Percentiles rank a stretch among this genome's conserved stretches.
These are phyloP conservation scores for Sipha flava DNA, from an alignment of 1,140 invertebrate genomes.

Conservation along the genomic window DNA sequence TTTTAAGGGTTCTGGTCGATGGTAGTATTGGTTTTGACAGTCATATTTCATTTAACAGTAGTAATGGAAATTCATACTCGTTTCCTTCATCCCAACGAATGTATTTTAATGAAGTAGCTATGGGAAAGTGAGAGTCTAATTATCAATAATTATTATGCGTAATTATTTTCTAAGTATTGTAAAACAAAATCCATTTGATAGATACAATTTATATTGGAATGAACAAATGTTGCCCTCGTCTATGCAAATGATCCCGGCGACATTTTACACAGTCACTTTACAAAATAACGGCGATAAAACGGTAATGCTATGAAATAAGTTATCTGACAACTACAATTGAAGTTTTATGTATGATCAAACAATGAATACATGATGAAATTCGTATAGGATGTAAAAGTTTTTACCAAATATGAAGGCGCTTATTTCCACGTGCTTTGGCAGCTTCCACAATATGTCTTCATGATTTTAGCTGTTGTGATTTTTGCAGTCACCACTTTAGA, in stretches of 20 bases:
- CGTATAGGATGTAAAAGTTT: not conserved
- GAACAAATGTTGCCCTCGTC: not conserved
- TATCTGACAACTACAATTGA: not conserved
- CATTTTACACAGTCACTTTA: not conserved
- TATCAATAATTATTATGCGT: no score
- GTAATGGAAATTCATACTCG: not conserved
- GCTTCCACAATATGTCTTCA: constrained; percentile 55
- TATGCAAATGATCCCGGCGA: not conserved
- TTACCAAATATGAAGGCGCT: constrained; percentile 39
- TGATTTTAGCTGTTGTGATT: constrained; percentile 56
- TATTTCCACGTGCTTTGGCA: constrained; percentile 52
- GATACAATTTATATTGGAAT: not conserved
- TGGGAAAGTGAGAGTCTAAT: not conserved
- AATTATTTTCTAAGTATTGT: no score
- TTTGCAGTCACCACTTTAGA: constrained; percentile 57
- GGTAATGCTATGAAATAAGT: not conserved
- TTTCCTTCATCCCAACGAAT: not conserved
- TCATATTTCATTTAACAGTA: not conserved
- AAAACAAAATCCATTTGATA: no score
- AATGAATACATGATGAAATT: not conserved
- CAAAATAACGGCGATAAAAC: not conserved
- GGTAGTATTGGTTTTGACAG: not conserved
- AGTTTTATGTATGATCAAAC: no score
- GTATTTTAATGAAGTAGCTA: not conserved
- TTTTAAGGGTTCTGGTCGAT: not conserved